These are phyloP conservation scores for Piaya cayana DNA, from an alignment of 2,113 vertebrate genomes.

Conservation along the genomic window DNA sequence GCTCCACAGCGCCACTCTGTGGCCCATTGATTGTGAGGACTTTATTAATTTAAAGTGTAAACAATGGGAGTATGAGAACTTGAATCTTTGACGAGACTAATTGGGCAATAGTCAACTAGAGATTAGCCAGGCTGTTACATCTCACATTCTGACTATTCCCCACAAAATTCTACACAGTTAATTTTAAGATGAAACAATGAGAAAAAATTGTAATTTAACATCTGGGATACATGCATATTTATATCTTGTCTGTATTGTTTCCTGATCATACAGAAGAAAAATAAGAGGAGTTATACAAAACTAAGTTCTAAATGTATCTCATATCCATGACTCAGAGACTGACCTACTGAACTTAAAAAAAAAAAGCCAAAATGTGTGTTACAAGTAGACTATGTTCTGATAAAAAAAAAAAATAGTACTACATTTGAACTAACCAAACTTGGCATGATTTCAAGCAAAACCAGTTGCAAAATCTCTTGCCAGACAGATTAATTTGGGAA, in stretches of 20 bases:
- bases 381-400: background rate
- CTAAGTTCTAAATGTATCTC: background rate
- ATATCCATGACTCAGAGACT: background rate
- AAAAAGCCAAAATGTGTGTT: rapidly evolving
- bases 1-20: background rate
- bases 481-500: background rate
- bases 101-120: background rate
- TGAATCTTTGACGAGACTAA: background rate
- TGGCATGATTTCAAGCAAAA: background rate
- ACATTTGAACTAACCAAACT: background rate
- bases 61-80: rapidly evolving
- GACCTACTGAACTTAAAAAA: background rate
- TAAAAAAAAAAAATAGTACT: background rate
- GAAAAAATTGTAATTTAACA: background rate
- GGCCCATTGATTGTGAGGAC: background rate
- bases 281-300: background rate
- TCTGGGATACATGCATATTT: background rate
- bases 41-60: background rate
- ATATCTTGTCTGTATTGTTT: background rate
- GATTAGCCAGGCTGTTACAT: background rate
- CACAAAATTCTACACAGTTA: background rate
- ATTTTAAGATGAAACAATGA: background rate
- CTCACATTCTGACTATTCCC: background rate
- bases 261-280: background rate
- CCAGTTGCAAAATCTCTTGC: background rate